Percentiles rank a stretch among this genome's conserved stretches.
These are phyloP conservation scores for Abramis brama DNA, from an alignment of 2,113 vertebrate species.

Conservation along the genomic window DNA sequence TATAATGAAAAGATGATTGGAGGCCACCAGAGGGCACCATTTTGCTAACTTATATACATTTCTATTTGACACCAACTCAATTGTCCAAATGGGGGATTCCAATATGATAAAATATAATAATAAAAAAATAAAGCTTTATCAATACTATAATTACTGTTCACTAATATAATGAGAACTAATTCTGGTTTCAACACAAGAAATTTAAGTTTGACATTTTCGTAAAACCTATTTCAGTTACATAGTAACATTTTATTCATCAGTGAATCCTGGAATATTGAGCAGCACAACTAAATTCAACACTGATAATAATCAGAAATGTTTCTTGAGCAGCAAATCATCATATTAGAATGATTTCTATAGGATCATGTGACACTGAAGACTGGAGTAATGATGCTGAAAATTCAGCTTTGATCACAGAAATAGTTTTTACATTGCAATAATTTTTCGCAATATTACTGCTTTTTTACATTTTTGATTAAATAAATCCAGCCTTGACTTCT, in stretches of 20 bases:
- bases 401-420: neutral
- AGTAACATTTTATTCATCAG: neutral
- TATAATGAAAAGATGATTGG: neutral
- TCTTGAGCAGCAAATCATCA: neutral
- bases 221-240: no score
- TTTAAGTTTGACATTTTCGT: no score
- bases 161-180: no score
- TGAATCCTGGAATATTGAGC: neutral
- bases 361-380: neutral
- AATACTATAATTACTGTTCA: neutral
- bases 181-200: no score
- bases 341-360: no score
- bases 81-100: neutral
- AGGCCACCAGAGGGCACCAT: slow-evolving; percentile 47
- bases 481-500: neutral
- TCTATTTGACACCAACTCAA: no score
- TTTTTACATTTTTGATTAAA: neutral
- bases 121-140: neutral
- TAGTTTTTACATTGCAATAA: neutral
- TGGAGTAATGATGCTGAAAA: neutral
- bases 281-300: neutral
- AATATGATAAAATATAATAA: no score
- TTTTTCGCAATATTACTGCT: neutral
- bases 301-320: neutral
- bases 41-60: neutral